Conservation (phyloP, 2,888 invertebrate genomes). For the Drosophila lacicola region DNA sequence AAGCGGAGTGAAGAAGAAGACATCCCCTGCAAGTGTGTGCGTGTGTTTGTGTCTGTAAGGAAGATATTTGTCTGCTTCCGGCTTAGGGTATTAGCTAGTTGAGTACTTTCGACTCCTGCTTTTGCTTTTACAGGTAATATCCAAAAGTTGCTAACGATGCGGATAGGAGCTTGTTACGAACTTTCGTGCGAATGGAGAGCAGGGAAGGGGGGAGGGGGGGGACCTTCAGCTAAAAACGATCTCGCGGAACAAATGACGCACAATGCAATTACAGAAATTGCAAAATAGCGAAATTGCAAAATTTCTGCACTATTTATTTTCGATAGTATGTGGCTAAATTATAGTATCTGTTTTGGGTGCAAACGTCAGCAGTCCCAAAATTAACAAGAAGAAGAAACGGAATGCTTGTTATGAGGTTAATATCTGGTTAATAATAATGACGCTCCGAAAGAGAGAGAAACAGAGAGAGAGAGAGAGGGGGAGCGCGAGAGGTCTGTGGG, state of each 20-base stretch:
- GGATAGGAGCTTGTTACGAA: slow-evolving; percentile 6
- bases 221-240: slow-evolving; percentile 2
- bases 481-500: background rate
- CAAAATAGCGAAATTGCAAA: slow-evolving; percentile 4
- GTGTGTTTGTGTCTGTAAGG: too few species aligned
- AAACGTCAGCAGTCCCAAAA: slow-evolving; percentile 31
- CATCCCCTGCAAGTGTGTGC: too few species aligned
- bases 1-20: too few species aligned
- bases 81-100: too few species aligned
- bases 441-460: slow-evolving; percentile 4
- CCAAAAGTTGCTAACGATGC: slow-evolving; percentile 15
- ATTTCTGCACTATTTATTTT: slow-evolving; percentile 59
- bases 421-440: too few species aligned
- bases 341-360: slow-evolving; percentile 31
- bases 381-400: background rate
- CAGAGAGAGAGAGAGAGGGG: background rate
- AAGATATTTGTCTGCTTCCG: too few species aligned
- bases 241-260: slow-evolving; percentile 23
- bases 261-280: slow-evolving; percentile 47
- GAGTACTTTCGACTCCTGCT: background rate
- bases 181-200: too few species aligned
- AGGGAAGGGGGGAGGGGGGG: background rate
- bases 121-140: slow-evolving; percentile 7
- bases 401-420: slow-evolving; percentile 24
- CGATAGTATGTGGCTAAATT: slow-evolving; percentile 31